Conservation (phyloP, 2,113 vertebrate genomes). For the Tachysurus fulvidraco region DNA sequence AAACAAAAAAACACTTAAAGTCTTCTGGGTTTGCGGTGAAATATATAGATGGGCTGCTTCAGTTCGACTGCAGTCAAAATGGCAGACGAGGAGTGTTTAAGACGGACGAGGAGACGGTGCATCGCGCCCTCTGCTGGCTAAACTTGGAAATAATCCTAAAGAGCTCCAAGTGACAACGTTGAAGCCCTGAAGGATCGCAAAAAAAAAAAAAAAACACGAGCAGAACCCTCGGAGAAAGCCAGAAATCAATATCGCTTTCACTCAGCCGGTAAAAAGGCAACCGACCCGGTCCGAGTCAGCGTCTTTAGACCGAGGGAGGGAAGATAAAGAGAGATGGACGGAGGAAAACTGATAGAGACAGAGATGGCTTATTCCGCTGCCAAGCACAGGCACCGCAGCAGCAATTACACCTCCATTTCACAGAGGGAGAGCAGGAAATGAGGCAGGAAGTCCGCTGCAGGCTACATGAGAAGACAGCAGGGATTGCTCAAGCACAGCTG, state of each 20-base stretch:
- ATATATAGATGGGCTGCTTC: slow-evolving; percentile 55
- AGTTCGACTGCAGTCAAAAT: slow-evolving; percentile 54
- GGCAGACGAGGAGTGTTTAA: slow-evolving; percentile 29
- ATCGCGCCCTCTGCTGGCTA: slow-evolving; percentile 65
- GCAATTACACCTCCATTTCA: slow-evolving; percentile 56
- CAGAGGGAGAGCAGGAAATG: slow-evolving; percentile 55
- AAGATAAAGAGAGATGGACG: neutral
- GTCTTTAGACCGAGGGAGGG: neutral
- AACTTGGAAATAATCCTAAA: neutral
- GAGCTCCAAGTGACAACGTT: neutral
- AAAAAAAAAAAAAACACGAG: too few relatives aligned
- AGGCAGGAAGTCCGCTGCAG: slow-evolving; percentile 55
- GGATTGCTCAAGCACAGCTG: slow-evolving; percentile 33
- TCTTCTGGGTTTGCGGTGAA: slow-evolving; percentile 14
- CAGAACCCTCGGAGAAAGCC: neutral
- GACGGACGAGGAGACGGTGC: slow-evolving; percentile 37
- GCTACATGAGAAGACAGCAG: slow-evolving; percentile 52
- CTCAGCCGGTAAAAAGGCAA: neutral
- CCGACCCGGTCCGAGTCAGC: neutral
- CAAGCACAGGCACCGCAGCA: slow-evolving; percentile 39
- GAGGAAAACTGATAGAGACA: slow-evolving; percentile 11
- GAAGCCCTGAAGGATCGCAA: neutral
- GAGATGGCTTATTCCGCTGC: slow-evolving; percentile 27
- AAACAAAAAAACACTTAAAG: neutral
- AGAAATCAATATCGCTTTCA: neutral